These are phyloP conservation scores for Drosophila putrida DNA, from an alignment of 2,888 invertebrate species.

Conservation along the genomic window DNA sequence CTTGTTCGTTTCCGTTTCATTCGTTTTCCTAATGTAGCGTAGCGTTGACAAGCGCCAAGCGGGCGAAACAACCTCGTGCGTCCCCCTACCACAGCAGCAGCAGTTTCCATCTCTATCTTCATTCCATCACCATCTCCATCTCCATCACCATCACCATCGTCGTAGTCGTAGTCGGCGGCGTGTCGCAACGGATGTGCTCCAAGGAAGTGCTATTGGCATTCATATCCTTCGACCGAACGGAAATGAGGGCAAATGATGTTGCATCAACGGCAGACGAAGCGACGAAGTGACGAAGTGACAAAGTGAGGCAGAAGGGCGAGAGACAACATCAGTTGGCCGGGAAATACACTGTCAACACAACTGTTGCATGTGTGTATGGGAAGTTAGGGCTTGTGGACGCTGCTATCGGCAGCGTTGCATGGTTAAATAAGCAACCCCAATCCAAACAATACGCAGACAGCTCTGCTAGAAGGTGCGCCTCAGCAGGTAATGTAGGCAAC, in stretches of 20 bases:
- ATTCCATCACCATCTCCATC: not conserved
- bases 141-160: not conserved
- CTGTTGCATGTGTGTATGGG: constrained; percentile 68
- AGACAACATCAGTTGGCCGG: constrained; percentile 1
- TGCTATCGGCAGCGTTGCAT: constrained; percentile 48
- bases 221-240: constrained; percentile 72
- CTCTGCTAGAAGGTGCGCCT: constrained; percentile 43
- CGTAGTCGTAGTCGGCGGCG: constrained; percentile 36
- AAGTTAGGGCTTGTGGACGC: constrained; percentile 1
- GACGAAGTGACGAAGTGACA: not conserved
- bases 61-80: constrained; percentile 47
- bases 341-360: constrained; percentile 59
- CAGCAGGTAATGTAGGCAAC: not conserved
- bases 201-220: constrained; percentile 79
- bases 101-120: not conserved
- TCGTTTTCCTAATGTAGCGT: constrained; percentile 84
- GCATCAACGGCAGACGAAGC: constrained; percentile 41
- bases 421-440: constrained; percentile 68
- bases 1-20: constrained; percentile 83
- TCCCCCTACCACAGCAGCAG: not conserved
- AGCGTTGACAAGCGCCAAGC: constrained; percentile 78
- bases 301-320: not conserved
- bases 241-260: constrained; percentile 65
- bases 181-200: constrained; percentile 72
- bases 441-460: constrained; percentile 40